Percentiles rank a stretch among this genome's conserved stretches.
Conservation (phyloP, 2,797 vertebrate species). For the Ispidina picta region DNA sequence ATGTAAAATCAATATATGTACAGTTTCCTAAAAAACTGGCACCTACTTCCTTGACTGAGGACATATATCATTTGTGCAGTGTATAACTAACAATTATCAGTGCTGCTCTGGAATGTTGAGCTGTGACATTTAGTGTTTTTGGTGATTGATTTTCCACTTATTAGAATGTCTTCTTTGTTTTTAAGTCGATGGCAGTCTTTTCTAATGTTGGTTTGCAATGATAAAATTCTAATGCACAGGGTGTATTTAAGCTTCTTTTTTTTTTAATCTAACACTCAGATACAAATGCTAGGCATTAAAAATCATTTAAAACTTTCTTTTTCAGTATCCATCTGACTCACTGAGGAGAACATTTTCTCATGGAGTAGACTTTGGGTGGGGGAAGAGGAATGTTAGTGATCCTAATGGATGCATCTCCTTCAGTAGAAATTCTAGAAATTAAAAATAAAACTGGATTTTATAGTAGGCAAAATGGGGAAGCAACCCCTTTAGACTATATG, state of each 20-base stretch:
- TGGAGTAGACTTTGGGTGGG: not conserved
- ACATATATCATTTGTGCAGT: slow-evolving; percentile 76
- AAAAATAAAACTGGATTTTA: slow-evolving; percentile 35
- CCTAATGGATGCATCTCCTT: not conserved
- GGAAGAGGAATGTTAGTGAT: not conserved
- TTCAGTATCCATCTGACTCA: slow-evolving; percentile 24
- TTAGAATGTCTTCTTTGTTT: slow-evolving; percentile 80
- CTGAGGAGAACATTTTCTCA: slow-evolving; percentile 24
- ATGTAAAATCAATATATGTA: slow-evolving; percentile 86
- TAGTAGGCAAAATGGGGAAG: not conserved
- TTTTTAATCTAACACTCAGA: slow-evolving; percentile 36
- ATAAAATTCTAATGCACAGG: slow-evolving; percentile 65
- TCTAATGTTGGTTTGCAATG: slow-evolving; percentile 68
- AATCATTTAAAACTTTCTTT: slow-evolving; percentile 36
- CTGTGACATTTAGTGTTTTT: slow-evolving; percentile 78
- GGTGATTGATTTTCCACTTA: slow-evolving; percentile 82
- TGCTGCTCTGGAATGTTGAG: slow-evolving; percentile 74
- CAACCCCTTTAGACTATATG: not conserved
- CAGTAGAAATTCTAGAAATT: slow-evolving; percentile 46
- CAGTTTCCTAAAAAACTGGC: slow-evolving; percentile 81
- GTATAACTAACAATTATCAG: slow-evolving; percentile 80
- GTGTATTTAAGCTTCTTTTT: slow-evolving; percentile 60
- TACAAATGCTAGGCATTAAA: slow-evolving; percentile 55
- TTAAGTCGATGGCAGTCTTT: slow-evolving; percentile 69
- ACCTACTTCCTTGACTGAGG: slow-evolving; percentile 73